Conservation (phyloP, 1,140 invertebrate species). For the Aphidius gifuensis region DNA sequence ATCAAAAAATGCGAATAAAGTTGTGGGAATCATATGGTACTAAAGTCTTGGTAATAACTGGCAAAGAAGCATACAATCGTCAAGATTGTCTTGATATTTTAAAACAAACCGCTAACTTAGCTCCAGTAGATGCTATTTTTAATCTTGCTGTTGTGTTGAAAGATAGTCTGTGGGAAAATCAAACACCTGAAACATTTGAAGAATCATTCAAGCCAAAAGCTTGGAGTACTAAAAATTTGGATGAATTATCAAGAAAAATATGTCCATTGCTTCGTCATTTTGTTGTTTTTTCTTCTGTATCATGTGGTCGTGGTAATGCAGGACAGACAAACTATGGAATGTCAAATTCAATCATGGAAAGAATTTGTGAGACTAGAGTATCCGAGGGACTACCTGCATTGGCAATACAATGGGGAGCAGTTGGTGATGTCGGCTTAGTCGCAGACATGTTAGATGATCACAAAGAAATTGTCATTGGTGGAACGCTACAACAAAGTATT, state of each 20-base stretch:
- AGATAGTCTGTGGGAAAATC: conserved; percentile 56
- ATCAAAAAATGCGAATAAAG: conserved; percentile 59
- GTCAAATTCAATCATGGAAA: conserved; percentile 62
- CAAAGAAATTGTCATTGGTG: conserved; percentile 59
- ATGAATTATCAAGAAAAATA: conserved; percentile 53
- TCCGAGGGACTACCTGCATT: conserved; percentile 56
- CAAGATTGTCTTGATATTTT: conserved; percentile 59
- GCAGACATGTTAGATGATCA: conserved; percentile 66
- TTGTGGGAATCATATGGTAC: conserved; percentile 58
- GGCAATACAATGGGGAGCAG: conserved; percentile 62
- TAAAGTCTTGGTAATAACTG: conserved; percentile 53
- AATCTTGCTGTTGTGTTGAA: conserved; percentile 69
- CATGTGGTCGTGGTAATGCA: conserved; percentile 72
- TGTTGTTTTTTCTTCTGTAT: conserved; percentile 73
- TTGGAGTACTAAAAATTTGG: conserved; percentile 51
- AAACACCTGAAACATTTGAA: conserved; percentile 53
- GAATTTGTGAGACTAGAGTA: conserved; percentile 57
- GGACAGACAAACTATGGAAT: conserved; percentile 78
- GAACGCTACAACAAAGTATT: conserved; percentile 68
- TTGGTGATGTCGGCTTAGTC: conserved; percentile 60
- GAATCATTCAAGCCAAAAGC: conserved; percentile 56
- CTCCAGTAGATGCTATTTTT: conserved; percentile 73
- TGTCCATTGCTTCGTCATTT: conserved; percentile 58
- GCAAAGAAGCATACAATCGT: conserved; percentile 51
- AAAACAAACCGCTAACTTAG: conserved; percentile 57